These are phyloP conservation scores for Misgurnus mizolepis DNA, from an alignment of 2,113 vertebrate genomes.

Conservation along the genomic window DNA sequence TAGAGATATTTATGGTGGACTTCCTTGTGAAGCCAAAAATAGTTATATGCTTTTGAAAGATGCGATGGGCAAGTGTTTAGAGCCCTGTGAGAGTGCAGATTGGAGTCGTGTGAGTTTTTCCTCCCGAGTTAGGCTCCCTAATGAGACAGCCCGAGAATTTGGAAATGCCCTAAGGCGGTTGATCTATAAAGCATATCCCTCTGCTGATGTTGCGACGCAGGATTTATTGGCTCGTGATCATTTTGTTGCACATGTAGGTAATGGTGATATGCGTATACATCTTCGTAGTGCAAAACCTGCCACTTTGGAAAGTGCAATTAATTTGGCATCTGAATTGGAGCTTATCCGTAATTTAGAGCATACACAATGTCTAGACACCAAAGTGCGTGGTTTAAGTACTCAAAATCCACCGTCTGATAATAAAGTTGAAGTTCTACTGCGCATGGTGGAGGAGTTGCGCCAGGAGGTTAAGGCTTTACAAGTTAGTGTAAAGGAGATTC, in stretches of 20 bases:
- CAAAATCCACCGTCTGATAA: neutral
- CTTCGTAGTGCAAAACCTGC: neutral
- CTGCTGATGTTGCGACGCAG: neutral
- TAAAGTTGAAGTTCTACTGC: neutral
- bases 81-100: too few relatives aligned
- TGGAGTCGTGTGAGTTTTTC: too few relatives aligned
- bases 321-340: neutral
- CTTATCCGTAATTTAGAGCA: neutral
- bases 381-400: neutral
- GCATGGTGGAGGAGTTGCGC: neutral
- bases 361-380: neutral
- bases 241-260: slow-evolving; percentile 26
- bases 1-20: too few relatives aligned
- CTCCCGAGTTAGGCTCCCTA: too few relatives aligned
- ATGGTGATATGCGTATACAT: neutral
- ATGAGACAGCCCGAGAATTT: slow-evolving; percentile 33
- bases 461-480: neutral
- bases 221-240: slow-evolving; percentile 38
- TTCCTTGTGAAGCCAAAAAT: too few relatives aligned
- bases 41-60: too few relatives aligned
- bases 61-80: too few relatives aligned
- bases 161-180: neutral
- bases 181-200: slow-evolving; percentile 1
- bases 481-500: neutral
- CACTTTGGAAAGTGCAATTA: neutral